Conservation (phyloP, 2,888 invertebrate genomes). For the Harpagoxenus sublaevis region DNA sequence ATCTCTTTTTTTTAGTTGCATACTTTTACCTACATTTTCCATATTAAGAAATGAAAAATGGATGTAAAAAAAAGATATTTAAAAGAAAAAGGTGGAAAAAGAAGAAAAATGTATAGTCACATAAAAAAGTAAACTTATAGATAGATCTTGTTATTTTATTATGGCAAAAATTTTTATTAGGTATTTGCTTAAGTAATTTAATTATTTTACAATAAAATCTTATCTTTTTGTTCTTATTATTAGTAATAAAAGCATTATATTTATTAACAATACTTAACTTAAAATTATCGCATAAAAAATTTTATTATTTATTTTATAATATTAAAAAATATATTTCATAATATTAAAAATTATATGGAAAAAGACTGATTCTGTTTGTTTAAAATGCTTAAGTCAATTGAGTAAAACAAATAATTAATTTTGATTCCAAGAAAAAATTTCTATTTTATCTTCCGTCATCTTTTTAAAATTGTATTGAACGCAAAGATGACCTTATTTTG, state of each 20-base stretch:
- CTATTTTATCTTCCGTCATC: neutral
- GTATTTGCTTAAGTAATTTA: neutral
- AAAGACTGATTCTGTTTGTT: neutral
- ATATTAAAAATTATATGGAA: neutral
- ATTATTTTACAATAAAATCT: neutral
- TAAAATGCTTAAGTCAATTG: neutral
- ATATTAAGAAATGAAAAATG: neutral
- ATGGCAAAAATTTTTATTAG: neutral
- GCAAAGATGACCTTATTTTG: slow-evolving; percentile 21
- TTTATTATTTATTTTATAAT: neutral
- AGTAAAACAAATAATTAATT: neutral
- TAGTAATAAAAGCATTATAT: slow-evolving; percentile 1
- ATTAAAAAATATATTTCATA: neutral
- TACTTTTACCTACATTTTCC: neutral
- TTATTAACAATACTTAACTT: neutral
- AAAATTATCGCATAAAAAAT: neutral
- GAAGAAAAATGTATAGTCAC: neutral
- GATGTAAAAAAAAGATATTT: neutral
- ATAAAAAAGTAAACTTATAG: neutral
- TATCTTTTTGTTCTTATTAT: neutral
- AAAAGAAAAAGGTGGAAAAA: neutral
- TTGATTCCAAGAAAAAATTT: neutral
- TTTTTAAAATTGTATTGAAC: neutral
- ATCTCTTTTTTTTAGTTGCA: neutral
- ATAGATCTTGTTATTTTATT: neutral